phyloP scores from a whole-genome alignment of 37 sponge, comb jelly and placozoan genomes.

The Chondrilla cf. caribensis region DNA sequence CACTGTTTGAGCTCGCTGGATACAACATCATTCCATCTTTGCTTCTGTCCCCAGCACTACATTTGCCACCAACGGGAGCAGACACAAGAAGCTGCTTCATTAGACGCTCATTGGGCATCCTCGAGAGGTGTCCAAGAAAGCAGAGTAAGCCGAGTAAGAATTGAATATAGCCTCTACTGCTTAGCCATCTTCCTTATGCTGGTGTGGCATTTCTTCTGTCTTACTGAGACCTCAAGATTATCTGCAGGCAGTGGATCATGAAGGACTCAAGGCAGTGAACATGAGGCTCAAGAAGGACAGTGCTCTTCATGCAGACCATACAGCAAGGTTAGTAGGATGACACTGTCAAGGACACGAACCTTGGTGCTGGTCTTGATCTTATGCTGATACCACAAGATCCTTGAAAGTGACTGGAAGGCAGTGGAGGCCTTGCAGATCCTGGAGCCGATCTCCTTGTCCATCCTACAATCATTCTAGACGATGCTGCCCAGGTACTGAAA shows the following conservation, averaged over 20 bases:
- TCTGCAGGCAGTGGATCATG: too few species aligned
- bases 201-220: neutral
- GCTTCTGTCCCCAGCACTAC: neutral
- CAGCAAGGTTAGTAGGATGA: too few species aligned
- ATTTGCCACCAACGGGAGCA: neutral
- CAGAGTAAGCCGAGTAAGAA: neutral
- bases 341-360: conserved; percentile 1
- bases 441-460: neutral
- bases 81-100: too few species aligned
- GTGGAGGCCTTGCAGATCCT: neutral
- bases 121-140: too few species aligned
- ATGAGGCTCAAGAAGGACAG: too few species aligned
- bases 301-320: too few species aligned
- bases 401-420: neutral
- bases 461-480: neutral
- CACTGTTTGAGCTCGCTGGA: neutral
- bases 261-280: neutral
- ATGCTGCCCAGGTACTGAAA: neutral
- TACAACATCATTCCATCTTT: neutral
- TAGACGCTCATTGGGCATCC: neutral
- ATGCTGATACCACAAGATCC: neutral
- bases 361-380: neutral
- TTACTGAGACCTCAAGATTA: neutral
- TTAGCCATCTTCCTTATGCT: too few species aligned
- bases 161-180: too few species aligned